phyloP scores from a whole-genome alignment of 2,113 vertebrate species.

The Rattus rattus region DNA sequence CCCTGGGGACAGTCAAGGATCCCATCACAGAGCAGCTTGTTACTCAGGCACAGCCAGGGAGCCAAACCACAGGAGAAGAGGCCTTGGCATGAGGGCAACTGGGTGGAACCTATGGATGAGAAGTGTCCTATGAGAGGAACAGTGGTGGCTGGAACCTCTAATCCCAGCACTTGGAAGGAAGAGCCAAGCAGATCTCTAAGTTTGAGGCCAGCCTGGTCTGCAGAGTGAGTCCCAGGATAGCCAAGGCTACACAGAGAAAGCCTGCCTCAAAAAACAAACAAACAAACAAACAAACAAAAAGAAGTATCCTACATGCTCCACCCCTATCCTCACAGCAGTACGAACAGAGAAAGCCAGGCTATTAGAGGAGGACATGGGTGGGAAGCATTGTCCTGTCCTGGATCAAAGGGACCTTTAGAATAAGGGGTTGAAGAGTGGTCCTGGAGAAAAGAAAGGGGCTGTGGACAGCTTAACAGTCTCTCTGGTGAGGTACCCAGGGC shows the following conservation, averaged over 20 bases:
- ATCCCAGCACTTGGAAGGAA: neutral
- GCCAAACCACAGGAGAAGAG: constrained; percentile 86
- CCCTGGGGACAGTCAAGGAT: constrained; percentile 86
- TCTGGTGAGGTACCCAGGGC: neutral
- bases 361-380: too few species aligned
- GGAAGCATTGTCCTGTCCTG: neutral
- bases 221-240: neutral
- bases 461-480: neutral
- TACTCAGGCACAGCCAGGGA: constrained; percentile 88
- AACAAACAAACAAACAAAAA: neutral
- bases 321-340: neutral
- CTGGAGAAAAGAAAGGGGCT: neutral
- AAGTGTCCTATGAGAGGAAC: neutral
- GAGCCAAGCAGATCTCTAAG: neutral
- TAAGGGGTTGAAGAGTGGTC: too few species aligned
- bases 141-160: neutral
- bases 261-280: neutral
- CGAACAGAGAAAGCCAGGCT: neutral
- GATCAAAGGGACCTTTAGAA: neutral
- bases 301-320: neutral
- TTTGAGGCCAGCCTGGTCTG: too few species aligned
- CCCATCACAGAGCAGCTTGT: constrained; percentile 87
- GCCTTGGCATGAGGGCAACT: constrained; percentile 87
- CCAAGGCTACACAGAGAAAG: neutral
- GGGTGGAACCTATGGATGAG: constrained; percentile 83